A percentile compares a stretch with the other conserved stretches of the same genome.
Conservation (phyloP, 2,113 vertebrate species). For the Eolophus roseicapilla region DNA sequence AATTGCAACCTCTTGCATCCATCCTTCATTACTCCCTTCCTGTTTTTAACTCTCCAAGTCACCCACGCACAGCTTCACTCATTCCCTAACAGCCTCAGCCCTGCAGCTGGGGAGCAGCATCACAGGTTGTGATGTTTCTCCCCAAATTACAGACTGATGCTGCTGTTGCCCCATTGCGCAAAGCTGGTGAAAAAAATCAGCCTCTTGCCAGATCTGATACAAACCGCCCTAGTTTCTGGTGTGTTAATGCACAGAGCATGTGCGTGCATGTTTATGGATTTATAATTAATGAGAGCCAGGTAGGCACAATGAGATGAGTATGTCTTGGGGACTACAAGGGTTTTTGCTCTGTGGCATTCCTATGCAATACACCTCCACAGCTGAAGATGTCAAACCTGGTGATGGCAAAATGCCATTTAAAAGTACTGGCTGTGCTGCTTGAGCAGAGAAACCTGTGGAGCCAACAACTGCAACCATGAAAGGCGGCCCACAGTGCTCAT, state of each 20-base stretch:
- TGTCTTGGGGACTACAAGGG: background rate
- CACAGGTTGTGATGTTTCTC: background rate
- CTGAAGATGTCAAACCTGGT: background rate
- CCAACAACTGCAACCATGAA: background rate
- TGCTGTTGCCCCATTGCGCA: background rate
- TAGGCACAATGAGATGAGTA: background rate
- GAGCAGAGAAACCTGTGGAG: background rate
- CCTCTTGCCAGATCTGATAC: slow-evolving; percentile 61
- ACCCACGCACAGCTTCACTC: background rate
- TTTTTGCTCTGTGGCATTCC: background rate
- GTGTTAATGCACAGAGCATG: slow-evolving; percentile 1
- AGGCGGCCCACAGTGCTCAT: background rate
- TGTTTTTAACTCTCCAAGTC: background rate
- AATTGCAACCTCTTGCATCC: background rate
- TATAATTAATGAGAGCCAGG: slow-evolving; percentile 13
- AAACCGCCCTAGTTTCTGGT: slow-evolving; percentile 58
- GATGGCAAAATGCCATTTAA: background rate
- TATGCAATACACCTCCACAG: background rate
- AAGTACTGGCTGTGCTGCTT: background rate
- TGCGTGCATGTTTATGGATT: slow-evolving; percentile 22
- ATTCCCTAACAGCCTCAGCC: background rate
- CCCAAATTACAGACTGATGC: background rate
- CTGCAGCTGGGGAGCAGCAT: background rate
- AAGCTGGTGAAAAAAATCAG: background rate
- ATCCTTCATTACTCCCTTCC: background rate